These are phyloP conservation scores for Pogonophryne albipinna DNA, from an alignment of 2,797 vertebrate species.

Conservation along the genomic window DNA sequence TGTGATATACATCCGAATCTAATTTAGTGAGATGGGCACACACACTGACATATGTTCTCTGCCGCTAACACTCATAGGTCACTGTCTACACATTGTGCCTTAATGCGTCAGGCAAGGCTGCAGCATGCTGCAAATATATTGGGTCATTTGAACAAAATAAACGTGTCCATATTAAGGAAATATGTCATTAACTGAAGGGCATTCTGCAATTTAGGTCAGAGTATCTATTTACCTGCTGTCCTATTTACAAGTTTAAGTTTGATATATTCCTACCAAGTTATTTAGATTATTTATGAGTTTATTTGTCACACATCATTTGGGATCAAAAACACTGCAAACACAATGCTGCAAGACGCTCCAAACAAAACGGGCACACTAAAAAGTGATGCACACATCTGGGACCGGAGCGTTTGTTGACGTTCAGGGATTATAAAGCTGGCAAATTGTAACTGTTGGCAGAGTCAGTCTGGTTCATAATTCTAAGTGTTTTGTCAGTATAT, in stretches of 20 bases:
- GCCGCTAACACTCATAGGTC: constrained; percentile 12
- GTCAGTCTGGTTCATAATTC: too few relatives aligned
- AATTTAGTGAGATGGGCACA: not conserved
- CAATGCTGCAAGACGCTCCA: too few relatives aligned
- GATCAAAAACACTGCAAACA: not conserved
- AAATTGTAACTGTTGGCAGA: too few relatives aligned
- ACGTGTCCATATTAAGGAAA: not conserved
- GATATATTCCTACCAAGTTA: not conserved
- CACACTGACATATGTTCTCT: constrained; percentile 37
- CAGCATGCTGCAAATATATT: not conserved
- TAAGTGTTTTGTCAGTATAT: too few relatives aligned
- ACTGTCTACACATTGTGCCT: not conserved
- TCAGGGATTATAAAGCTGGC: too few relatives aligned
- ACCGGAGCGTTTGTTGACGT: too few relatives aligned
- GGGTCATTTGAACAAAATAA: constrained; percentile 9
- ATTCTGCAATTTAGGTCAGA: not conserved
- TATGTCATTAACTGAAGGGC: constrained; percentile 34
- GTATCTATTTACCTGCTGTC: not conserved
- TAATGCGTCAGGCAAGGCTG: not conserved
- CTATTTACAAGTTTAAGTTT: not conserved
- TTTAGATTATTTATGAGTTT: not conserved
- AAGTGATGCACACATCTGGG: too few relatives aligned
- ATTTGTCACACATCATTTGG: not conserved
- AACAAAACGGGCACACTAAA: too few relatives aligned
- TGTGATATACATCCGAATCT: too few relatives aligned